Evolutionary conservation across 2,797 vertebrate species (phyloP).

Genomic region (Uromys caudimaculatus): DNA sequence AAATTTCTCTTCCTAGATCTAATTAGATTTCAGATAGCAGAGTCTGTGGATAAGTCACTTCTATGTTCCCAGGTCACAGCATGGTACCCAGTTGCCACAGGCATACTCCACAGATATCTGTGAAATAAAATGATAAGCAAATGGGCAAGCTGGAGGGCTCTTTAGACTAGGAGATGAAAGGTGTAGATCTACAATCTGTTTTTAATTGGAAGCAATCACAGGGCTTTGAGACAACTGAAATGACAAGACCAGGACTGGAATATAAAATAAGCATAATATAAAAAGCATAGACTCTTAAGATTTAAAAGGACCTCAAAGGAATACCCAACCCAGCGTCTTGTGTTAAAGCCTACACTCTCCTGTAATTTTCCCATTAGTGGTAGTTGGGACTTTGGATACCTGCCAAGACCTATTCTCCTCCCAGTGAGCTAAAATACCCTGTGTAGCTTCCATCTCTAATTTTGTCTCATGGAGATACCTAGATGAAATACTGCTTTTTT

Average conservation of each 20-base stretch:
- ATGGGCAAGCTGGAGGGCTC: not conserved
- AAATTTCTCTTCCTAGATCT: not conserved
- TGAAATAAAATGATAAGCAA: conserved; percentile 10
- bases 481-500: not conserved
- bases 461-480: conserved; percentile 26
- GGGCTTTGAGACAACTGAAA: not conserved
- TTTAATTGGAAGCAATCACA: not conserved
- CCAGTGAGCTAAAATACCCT: conserved; percentile 21
- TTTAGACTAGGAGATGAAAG: not conserved
- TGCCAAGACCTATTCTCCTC: conserved; percentile 8
- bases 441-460: conserved; percentile 10
- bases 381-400: not conserved
- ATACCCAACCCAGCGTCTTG: not conserved
- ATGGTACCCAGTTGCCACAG: not conserved
- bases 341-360: not conserved
- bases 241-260: not conserved
- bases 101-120: not conserved
- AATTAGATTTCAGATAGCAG: not conserved
- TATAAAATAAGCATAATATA: not conserved
- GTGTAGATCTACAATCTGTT: not conserved
- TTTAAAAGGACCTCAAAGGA: conserved; percentile 46
- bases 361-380: conserved; percentile 31
- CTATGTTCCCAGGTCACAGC: not conserved
- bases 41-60: not conserved
- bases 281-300: conserved; percentile 18